Percentiles rank a stretch among this genome's conserved stretches.
Evolutionary conservation across 2,888 invertebrate species (phyloP).

Genomic region (Agrochola lota): DNA sequence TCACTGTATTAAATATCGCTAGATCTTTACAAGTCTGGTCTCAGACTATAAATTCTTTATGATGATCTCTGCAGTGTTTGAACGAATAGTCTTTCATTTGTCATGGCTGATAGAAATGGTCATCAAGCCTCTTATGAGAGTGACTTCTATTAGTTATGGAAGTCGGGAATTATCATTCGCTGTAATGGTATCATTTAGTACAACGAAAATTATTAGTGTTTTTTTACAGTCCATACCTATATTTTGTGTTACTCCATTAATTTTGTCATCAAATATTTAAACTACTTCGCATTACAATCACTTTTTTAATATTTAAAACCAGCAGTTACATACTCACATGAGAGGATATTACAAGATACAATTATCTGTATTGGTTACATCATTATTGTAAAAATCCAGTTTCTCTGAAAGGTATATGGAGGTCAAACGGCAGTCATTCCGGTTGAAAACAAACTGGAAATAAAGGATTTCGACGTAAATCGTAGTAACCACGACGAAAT

Average conservation of each 20-base stretch:
- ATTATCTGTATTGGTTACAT: conserved; percentile 11
- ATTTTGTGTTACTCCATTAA: not conserved
- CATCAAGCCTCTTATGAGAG: not conserved
- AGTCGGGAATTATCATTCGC: not conserved
- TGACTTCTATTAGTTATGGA: not conserved
- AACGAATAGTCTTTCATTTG: conserved; percentile 26
- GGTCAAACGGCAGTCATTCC: not conserved
- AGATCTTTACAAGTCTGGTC: not conserved
- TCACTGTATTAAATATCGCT: not conserved
- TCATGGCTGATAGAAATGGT: conserved; percentile 3
- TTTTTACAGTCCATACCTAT: not conserved
- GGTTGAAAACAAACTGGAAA: conserved; percentile 11
- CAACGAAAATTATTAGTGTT: not conserved
- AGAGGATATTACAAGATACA: not conserved
- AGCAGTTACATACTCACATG: not conserved
- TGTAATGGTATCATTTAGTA: not conserved
- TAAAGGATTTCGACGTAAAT: not conserved
- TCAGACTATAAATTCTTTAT: not conserved
- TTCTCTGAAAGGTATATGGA: conserved; percentile 9
- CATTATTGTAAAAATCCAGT: conserved; percentile 24
- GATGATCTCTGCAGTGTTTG: conserved; percentile 2
- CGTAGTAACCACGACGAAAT: too few relatives aligned
- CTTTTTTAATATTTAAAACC: not conserved
- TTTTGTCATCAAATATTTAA: not conserved
- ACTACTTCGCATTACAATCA: too few relatives aligned